Evolutionary conservation across 2,888 invertebrate species (phyloP).

Genomic region (Plebejus anna): DNA sequence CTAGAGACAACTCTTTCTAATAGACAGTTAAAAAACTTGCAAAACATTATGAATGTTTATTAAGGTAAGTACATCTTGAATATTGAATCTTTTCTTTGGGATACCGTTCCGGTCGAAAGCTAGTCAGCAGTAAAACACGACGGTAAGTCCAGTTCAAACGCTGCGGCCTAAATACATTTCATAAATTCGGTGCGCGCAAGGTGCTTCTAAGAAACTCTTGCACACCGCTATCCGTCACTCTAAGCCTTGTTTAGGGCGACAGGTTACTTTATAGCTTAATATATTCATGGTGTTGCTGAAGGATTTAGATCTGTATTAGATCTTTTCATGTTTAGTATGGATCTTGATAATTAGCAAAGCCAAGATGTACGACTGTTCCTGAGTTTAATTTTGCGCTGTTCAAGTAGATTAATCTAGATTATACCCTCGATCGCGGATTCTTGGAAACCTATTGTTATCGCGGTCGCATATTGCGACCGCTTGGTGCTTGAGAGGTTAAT

Average conservation of each 20-base stretch:
- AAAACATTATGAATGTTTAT: not conserved
- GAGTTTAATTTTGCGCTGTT: not conserved
- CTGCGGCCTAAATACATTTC: not conserved
- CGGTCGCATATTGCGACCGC: no score
- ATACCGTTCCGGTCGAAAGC: not conserved
- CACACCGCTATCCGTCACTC: slow-evolving; percentile 36
- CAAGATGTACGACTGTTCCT: not conserved
- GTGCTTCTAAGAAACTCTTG: slow-evolving; percentile 23
- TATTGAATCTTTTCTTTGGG: slow-evolving; percentile 7
- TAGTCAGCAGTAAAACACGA: not conserved
- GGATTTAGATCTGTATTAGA: slow-evolving; percentile 30
- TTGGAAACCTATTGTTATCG: no score
- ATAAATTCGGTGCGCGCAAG: slow-evolving; percentile 21
- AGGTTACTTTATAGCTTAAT: slow-evolving; percentile 41
- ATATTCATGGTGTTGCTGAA: slow-evolving; percentile 39
- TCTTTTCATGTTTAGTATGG: slow-evolving; percentile 21
- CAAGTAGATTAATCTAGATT: no score
- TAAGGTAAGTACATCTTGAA: not conserved
- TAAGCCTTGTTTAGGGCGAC: slow-evolving; percentile 47
- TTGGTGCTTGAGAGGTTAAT: no score
- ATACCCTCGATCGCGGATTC: no score
- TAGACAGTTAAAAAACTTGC: not conserved
- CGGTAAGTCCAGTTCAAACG: slow-evolving; percentile 18
- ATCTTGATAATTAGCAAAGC: slow-evolving; percentile 8
- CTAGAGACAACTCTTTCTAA: not conserved